Conservation (phyloP, 2,113 vertebrate genomes). For the Pelobates fuscus region DNA sequence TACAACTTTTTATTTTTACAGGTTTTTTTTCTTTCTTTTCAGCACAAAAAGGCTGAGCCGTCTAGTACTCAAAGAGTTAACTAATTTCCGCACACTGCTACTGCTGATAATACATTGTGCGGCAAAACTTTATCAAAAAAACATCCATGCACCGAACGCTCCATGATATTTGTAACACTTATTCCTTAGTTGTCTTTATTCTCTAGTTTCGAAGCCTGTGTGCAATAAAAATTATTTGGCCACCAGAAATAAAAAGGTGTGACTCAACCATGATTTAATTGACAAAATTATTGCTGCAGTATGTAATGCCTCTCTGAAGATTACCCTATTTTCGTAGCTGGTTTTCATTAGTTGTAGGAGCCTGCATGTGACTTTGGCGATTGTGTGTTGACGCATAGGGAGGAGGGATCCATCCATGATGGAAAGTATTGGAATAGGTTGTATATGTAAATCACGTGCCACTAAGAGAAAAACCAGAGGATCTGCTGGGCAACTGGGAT, state of each 20-base stretch:
- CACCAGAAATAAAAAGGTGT: constrained; percentile 48
- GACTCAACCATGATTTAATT: constrained; percentile 50
- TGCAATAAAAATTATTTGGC: constrained; percentile 42
- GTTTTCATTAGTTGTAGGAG: constrained; percentile 49
- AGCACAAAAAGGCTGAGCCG: no score
- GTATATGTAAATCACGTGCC: constrained; percentile 40
- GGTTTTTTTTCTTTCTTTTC: no score
- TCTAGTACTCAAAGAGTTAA: background rate
- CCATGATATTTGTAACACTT: constrained; percentile 16
- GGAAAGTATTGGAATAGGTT: constrained; percentile 28
- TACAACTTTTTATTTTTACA: background rate
- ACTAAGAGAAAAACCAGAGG: constrained; percentile 29
- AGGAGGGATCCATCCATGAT: constrained; percentile 25
- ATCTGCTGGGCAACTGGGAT: background rate
- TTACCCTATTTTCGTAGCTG: constrained; percentile 50
- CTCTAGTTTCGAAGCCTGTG: constrained; percentile 36
- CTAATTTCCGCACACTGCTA: background rate
- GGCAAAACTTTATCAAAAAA: background rate
- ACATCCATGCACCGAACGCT: background rate
- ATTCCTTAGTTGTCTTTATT: constrained; percentile 20
- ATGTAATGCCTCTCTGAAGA: constrained; percentile 50
- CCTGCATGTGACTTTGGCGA: constrained; percentile 37
- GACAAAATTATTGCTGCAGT: constrained; percentile 47
- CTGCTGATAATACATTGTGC: background rate
- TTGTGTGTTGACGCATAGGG: constrained; percentile 34